phyloP scores from a whole-genome alignment of 2,113 vertebrate genomes.

The Tetrao urogallus region DNA sequence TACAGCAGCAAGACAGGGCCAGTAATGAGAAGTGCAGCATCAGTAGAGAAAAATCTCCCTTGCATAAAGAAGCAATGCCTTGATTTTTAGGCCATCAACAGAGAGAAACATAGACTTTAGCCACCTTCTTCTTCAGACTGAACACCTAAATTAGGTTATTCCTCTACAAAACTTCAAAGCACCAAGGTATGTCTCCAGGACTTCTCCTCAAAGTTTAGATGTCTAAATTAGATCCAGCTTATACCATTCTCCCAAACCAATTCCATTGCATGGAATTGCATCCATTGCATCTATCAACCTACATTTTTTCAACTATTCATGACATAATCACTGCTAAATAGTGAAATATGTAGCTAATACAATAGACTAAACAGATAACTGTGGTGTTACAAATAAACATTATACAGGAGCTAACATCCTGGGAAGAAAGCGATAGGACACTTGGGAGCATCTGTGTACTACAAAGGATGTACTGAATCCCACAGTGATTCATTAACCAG shows the following conservation, averaged over 20 bases:
- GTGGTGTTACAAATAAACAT: not conserved
- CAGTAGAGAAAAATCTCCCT: not conserved
- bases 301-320: not conserved
- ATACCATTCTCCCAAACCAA: too few species aligned
- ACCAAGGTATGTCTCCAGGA: not conserved
- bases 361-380: not conserved
- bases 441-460: not conserved
- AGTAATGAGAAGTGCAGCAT: accelerated
- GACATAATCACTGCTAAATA: not conserved
- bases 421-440: not conserved
- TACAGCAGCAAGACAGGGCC: not conserved
- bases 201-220: not conserved
- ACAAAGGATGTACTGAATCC: not conserved
- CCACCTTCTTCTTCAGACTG: not conserved
- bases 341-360: not conserved
- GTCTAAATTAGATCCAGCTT: not conserved
- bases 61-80: not conserved
- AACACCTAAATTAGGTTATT: not conserved
- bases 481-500: not conserved
- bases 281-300: not conserved
- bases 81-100: not conserved
- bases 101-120: not conserved
- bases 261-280: not conserved
- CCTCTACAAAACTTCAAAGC: not conserved
- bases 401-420: not conserved